These are phyloP conservation scores for Salvelinus sp. DNA, from an alignment of 2,113 vertebrate species.

Conservation along the genomic window DNA sequence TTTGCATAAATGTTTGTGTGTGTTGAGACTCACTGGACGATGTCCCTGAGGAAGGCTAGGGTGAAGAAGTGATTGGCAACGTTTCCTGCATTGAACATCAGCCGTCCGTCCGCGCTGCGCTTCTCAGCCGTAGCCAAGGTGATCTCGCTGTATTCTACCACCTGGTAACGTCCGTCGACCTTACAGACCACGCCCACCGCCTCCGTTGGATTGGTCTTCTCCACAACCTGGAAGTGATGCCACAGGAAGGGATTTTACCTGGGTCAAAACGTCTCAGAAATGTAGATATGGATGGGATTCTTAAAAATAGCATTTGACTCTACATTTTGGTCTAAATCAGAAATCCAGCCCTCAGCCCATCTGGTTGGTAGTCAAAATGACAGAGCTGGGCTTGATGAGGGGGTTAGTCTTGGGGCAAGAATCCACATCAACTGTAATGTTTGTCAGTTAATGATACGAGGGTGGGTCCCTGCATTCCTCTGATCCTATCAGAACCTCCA, in stretches of 20 bases:
- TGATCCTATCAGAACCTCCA: slow-evolving; percentile 30
- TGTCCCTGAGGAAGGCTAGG: slow-evolving; percentile 83
- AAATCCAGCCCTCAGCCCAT: slow-evolving; percentile 48
- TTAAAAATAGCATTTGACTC: slow-evolving; percentile 11
- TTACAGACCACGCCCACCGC: slow-evolving; percentile 93
- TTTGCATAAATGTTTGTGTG: background rate
- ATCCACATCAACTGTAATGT: slow-evolving; percentile 65
- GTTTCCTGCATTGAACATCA: slow-evolving; percentile 91
- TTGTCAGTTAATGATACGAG: slow-evolving; percentile 57
- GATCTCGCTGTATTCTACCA: slow-evolving; percentile 98
- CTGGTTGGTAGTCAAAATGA: slow-evolving; percentile 65
- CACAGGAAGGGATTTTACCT: background rate
- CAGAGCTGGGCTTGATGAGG: slow-evolving; percentile 64
- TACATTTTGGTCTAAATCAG: slow-evolving; percentile 33
- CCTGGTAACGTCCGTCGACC: slow-evolving; percentile 90
- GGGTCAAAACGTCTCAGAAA: too few species aligned
- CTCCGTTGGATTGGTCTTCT: slow-evolving; percentile 95
- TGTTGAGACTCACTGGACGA: slow-evolving; percentile 82
- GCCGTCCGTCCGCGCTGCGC: slow-evolving; percentile 82
- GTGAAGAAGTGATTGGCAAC: slow-evolving; percentile 96
- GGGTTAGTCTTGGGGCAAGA: slow-evolving; percentile 47
- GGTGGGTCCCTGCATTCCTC: slow-evolving; percentile 52
- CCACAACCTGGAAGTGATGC: slow-evolving; percentile 83
- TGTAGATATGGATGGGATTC: background rate
- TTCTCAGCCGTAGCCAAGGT: slow-evolving; percentile 87